These are phyloP conservation scores for Drosophila pallidifrons DNA, from an alignment of 1,140 invertebrate genomes.

Conservation along the genomic window DNA sequence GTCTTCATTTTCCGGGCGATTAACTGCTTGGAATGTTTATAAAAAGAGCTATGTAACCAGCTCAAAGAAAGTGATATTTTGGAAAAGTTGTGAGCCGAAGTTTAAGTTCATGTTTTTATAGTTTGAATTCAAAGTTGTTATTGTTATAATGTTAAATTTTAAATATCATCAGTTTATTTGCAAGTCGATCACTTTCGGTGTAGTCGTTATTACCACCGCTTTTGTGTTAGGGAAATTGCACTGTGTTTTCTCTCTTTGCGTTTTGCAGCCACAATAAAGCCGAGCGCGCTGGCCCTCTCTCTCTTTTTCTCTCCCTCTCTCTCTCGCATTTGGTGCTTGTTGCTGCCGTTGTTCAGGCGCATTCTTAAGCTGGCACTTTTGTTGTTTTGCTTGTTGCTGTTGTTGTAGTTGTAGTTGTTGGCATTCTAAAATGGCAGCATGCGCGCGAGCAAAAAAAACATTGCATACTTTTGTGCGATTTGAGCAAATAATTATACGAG, in stretches of 20 bases:
- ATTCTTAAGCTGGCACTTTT: conserved; percentile 23
- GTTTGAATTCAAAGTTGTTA: too few species aligned
- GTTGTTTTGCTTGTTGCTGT: not conserved
- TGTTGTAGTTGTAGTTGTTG: conserved; percentile 15
- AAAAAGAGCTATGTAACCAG: too few species aligned
- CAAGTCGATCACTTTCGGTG: too few species aligned
- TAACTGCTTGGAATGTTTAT: too few species aligned
- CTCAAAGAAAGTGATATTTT: too few species aligned
- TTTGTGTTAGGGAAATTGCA: not conserved
- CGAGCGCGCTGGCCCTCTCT: not conserved
- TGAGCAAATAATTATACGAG: conserved; percentile 70
- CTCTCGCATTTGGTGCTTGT: not conserved
- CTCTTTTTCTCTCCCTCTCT: not conserved
- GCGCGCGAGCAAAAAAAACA: conserved; percentile 26
- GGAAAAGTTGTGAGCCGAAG: too few species aligned
- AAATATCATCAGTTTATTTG: too few species aligned
- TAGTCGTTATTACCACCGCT: too few species aligned
- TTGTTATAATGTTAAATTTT: too few species aligned
- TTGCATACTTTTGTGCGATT: conserved; percentile 67
- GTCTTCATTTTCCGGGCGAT: too few species aligned
- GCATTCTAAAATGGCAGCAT: conserved; percentile 32
- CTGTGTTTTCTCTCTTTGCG: conserved; percentile 3
- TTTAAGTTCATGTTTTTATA: too few species aligned
- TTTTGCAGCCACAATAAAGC: not conserved
- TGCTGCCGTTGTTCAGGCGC: conserved; percentile 4